Evolutionary conservation across 1,140 invertebrate species (phyloP).

Genomic region (Drosophila auraria): DNA sequence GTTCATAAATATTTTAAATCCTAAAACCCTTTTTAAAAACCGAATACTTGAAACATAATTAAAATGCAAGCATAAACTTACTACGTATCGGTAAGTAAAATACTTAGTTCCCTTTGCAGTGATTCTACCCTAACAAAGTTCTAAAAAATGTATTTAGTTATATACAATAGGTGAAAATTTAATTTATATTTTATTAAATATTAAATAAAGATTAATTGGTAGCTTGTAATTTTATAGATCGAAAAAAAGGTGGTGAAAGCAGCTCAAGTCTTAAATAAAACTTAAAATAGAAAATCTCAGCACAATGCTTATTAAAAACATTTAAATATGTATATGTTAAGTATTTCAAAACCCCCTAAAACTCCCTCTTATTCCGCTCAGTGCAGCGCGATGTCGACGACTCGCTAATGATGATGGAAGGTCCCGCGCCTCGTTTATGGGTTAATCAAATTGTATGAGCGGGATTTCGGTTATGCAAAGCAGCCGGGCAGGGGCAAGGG

Average conservation of each 20-base stretch:
- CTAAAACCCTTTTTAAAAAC: too few relatives aligned
- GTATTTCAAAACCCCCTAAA: background rate
- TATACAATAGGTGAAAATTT: background rate
- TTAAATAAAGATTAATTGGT: background rate
- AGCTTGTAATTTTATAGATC: too few relatives aligned
- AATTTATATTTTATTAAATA: background rate
- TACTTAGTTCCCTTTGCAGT: background rate
- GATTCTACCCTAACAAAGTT: background rate
- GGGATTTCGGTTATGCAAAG: constrained; percentile 69
- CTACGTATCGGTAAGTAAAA: background rate
- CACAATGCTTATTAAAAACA: too few relatives aligned
- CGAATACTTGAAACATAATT: background rate
- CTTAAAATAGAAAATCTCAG: too few relatives aligned
- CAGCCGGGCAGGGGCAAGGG: constrained; percentile 29
- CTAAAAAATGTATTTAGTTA: background rate
- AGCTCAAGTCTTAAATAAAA: too few relatives aligned
- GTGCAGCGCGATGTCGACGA: constrained; percentile 35
- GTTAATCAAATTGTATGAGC: constrained; percentile 77
- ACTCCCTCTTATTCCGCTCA: background rate
- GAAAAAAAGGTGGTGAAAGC: too few relatives aligned
- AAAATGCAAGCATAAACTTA: too few relatives aligned
- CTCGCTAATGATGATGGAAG: constrained; percentile 79
- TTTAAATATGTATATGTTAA: too few relatives aligned
- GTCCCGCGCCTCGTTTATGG: constrained; percentile 61
- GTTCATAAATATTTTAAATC: too few relatives aligned